Percentiles rank a stretch among this genome's conserved stretches.
These are phyloP conservation scores for Oryctes rhinoceros DNA, from an alignment of 1,140 invertebrate genomes.

Conservation along the genomic window DNA sequence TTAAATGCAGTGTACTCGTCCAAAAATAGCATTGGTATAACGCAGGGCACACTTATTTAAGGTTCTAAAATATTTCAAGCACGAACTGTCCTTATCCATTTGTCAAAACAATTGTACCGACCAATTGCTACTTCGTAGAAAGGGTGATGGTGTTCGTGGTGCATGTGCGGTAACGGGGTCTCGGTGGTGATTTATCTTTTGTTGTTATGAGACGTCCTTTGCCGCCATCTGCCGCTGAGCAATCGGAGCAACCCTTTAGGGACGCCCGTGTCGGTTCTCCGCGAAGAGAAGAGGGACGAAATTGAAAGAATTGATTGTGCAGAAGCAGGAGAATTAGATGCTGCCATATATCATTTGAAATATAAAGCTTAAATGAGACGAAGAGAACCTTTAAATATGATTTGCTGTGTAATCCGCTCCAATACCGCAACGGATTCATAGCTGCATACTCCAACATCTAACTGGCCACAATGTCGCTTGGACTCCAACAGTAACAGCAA, in stretches of 20 bases:
- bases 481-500: too few relatives aligned
- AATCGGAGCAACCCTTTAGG: not conserved
- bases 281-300: not conserved
- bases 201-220: not conserved
- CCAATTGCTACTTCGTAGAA: not conserved
- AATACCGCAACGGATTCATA: too few relatives aligned
- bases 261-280: not conserved
- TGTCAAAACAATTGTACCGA: not conserved
- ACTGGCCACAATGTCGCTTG: not conserved
- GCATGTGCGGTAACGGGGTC: not conserved
- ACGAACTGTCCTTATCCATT: not conserved
- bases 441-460: not conserved
- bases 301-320: not conserved
- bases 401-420: too few relatives aligned
- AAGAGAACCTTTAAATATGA: too few relatives aligned
- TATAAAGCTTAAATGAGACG: too few relatives aligned
- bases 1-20: too few relatives aligned
- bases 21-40: too few relatives aligned
- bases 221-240: not conserved
- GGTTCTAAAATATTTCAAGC: not conserved
- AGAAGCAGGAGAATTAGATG: too few relatives aligned
- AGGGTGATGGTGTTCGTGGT: not conserved
- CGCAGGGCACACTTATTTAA: too few relatives aligned
- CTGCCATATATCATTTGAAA: too few relatives aligned
- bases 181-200: constrained; percentile 4